A percentile compares a stretch with the other conserved stretches of the same genome.
Conservation (phyloP, 1,140 invertebrate genomes). For the Orius laevigatus region DNA sequence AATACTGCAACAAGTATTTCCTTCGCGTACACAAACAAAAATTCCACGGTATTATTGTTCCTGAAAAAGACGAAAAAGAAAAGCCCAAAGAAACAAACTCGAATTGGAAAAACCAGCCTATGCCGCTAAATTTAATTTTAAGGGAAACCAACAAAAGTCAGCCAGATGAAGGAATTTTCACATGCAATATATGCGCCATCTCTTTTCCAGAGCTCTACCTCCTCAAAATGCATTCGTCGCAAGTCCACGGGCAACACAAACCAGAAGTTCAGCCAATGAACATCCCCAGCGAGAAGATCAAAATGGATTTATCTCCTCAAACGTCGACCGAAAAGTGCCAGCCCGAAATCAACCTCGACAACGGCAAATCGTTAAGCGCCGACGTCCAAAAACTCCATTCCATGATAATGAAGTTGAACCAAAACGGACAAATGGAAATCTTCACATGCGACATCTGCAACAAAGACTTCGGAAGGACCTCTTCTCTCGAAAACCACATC, state of each 20-base stretch:
- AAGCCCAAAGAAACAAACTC: slow-evolving; percentile 22
- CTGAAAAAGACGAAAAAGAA: slow-evolving; percentile 32
- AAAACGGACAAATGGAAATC: slow-evolving; percentile 41
- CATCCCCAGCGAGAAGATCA: neutral
- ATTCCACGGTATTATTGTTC: slow-evolving; percentile 51
- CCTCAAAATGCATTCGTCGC: slow-evolving; percentile 15
- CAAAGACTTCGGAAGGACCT: slow-evolving; percentile 37
- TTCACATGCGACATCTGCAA: slow-evolving; percentile 36
- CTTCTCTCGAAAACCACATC: slow-evolving; percentile 38
- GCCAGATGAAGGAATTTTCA: slow-evolving; percentile 6
- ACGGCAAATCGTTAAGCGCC: slow-evolving; percentile 4
- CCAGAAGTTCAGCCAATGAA: neutral
- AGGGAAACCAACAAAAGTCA: slow-evolving; percentile 13
- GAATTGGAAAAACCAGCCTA: slow-evolving; percentile 13
- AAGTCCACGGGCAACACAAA: slow-evolving; percentile 6
- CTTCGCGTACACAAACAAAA: slow-evolving; percentile 79
- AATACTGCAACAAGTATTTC: slow-evolving; percentile 91
- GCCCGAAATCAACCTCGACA: slow-evolving; percentile 2
- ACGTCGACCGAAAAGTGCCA: too few relatives aligned
- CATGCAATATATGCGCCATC: slow-evolving; percentile 16
- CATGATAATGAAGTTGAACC: slow-evolving; percentile 80
- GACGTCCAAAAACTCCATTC: slow-evolving; percentile 76
- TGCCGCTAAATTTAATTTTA: slow-evolving; percentile 18
- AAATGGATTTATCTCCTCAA: neutral
- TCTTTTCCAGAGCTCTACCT: slow-evolving; percentile 13